A percentile compares a stretch with the other conserved stretches of the same genome.
phyloP scores from a whole-genome alignment of 2,113 vertebrate species.

The Microtus pennsylvanicus region DNA sequence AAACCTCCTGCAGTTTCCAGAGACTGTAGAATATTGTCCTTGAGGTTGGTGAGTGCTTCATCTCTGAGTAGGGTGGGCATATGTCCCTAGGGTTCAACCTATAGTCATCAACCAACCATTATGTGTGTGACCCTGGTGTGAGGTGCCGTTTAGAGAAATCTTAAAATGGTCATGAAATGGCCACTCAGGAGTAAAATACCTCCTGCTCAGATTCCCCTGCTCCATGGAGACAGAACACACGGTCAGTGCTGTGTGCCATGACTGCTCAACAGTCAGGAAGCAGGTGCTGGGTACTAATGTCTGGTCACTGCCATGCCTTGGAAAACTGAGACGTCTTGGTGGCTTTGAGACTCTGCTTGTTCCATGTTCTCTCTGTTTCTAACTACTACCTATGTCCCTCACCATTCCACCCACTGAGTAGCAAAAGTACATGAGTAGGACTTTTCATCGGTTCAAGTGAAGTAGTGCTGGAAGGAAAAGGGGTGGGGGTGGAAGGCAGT shows the following conservation, averaged over 20 bases:
- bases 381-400: no score
- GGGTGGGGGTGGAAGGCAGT: no score
- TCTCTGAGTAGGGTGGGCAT: background rate
- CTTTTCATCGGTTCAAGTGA: background rate
- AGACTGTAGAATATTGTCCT: background rate
- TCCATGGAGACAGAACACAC: accelerated
- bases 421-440: background rate
- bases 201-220: background rate
- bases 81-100: no score
- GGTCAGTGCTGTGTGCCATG: background rate
- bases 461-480: background rate
- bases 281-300: background rate
- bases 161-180: background rate
- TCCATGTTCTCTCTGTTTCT: no score
- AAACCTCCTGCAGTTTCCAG: background rate
- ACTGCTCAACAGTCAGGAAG: background rate
- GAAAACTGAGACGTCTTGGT: background rate
- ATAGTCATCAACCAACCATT: accelerated
- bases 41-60: background rate
- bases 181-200: background rate
- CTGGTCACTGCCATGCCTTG: background rate
- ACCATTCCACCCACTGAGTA: background rate
- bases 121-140: background rate
- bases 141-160: background rate
- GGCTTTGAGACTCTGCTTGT: accelerated